phyloP scores from a whole-genome alignment of 2,113 vertebrate species.

The Gnathonemus longibarbis region DNA sequence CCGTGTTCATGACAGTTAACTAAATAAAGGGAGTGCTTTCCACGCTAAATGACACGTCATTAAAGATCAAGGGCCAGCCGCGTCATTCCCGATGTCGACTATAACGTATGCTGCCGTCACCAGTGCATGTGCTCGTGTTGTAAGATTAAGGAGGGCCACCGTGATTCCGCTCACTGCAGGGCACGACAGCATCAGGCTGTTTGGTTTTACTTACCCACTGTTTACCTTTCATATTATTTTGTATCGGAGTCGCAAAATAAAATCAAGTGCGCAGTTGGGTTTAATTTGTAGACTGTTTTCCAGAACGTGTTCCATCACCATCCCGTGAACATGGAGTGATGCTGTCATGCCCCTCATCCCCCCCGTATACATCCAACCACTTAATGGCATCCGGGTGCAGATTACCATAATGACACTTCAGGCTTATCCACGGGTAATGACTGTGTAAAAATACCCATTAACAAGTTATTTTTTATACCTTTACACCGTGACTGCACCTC shows the following conservation, averaged over 20 bases:
- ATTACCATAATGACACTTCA: neutral
- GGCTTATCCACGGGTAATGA: neutral
- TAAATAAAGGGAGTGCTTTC: conserved; percentile 13
- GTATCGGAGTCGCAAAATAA: neutral
- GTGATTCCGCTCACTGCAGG: neutral
- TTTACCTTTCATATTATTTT: neutral
- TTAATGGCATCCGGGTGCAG: neutral
- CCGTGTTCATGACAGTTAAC: too few relatives aligned
- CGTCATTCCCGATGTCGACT: neutral
- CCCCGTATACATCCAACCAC: neutral
- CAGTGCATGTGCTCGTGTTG: neutral
- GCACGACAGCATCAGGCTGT: neutral
- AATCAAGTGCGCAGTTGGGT: neutral
- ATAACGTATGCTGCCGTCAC: neutral
- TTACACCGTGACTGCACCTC: neutral
- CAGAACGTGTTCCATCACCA: neutral
- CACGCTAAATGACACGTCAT: neutral
- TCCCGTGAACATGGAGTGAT: neutral
- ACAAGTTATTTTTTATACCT: neutral
- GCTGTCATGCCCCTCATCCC: neutral
- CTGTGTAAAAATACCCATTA: neutral
- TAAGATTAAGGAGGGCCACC: neutral
- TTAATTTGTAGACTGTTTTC: neutral
- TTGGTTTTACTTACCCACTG: neutral
- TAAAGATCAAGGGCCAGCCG: neutral